Evolutionary conservation across 2,113 vertebrate genomes (phyloP), one percentile per base, ranked within the genome.

Genomic region (Oreocharis arfaki): DNA sequence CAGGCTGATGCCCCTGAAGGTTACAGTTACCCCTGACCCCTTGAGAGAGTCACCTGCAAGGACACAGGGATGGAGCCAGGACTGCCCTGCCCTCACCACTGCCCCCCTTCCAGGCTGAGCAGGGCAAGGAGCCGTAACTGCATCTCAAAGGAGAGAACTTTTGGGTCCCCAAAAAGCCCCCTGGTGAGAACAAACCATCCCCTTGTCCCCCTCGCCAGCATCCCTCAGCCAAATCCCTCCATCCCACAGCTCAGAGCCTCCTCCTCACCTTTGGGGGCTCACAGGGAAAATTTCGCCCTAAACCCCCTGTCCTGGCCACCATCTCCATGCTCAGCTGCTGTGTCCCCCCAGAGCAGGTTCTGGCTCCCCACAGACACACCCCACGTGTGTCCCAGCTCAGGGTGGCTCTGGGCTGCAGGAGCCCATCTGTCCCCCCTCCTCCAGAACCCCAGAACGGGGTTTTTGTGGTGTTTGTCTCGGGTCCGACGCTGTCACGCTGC

Each of bases 251-350:
- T 46, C 84, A 77, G 13, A 52, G 9, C 53, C 24, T 59, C 52
- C 30, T 52, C 75, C 44, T 15, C 4, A 7, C 11, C 4, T 77
- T 20, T 27, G 55, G 65, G 75, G 18, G 23, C 30, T 9, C 3
- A 7, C 15, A 42, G 28, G 46, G 30, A 5, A 30, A 75, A 59
- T 3, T n/a, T 6, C 1, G 7, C 23, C 35, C 30, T 22, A 10
- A 59, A 22, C 4, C 13, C 20, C 14, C 44, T 21, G 19, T 11
- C 5, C 41, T 2, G n/a, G 46, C n/a, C 90, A 44, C 22, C 33
- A 8, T 11, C 17, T 7, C 52, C 42, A 11, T 60, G 3, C 32
- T n/a, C 0, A 0, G 53, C 33, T 3, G 12, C 49, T 19, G 33
- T 42, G 20, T 7, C 4, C 37, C n/a, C 9, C 21, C 1, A 0